Evolutionary conservation across 92 coral and sea anemone genomes (phyloP), one percentile per base, ranked within the genome.

Genomic region (Porites lobata): DNA sequence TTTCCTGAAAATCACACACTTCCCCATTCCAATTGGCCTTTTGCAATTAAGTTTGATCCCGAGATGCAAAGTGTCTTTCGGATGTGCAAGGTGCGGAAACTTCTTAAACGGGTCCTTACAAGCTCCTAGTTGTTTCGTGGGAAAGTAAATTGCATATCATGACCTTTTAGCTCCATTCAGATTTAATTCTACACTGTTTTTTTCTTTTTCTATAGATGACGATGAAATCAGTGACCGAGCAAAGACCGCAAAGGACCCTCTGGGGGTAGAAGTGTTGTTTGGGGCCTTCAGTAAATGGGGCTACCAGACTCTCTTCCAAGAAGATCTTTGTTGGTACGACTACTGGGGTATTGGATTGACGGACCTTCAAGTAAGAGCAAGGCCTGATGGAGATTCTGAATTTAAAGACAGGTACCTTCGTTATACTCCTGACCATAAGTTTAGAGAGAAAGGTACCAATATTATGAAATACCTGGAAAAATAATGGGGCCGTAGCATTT

Each of bases 241-340:
- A 14, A 57, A 82, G 29, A 59, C 80, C 18, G 76, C 17, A 47
- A 64, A 82, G 76, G 78, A 77, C 13, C 90, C 98, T 21, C 65
- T 95, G 22, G 98, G 98, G 52, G 75, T 95, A 47, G 91, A 94
- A 21, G 94, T 95, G 13, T 86, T 95, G 70, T 95, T 78, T 80
- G 92, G 90, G 64, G 84, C 85, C 59, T 95, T 75, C 56, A 73
- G 87, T 73, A 78, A 91, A 38, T 59, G 86, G 76, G 96, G 96
- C 66, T 95, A 95, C 83, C 98, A 95, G 76, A 95, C 98, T 1
- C 88, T 95, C 86, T 88, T 93, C 79, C 98, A 95, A 72, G 98
- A 95, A 78, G 98, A 95, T 58, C 89, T 88, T 8, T 93, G 96
- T 78, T 95, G 98, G 98, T 91, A 69, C 72, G 98, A 95, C 77